A percentile compares a stretch with the other conserved stretches of the same genome.
These are phyloP conservation scores for Dasyurus viverrinus DNA, from an alignment of 2,113 vertebrate genomes.

Conservation along the genomic window DNA sequence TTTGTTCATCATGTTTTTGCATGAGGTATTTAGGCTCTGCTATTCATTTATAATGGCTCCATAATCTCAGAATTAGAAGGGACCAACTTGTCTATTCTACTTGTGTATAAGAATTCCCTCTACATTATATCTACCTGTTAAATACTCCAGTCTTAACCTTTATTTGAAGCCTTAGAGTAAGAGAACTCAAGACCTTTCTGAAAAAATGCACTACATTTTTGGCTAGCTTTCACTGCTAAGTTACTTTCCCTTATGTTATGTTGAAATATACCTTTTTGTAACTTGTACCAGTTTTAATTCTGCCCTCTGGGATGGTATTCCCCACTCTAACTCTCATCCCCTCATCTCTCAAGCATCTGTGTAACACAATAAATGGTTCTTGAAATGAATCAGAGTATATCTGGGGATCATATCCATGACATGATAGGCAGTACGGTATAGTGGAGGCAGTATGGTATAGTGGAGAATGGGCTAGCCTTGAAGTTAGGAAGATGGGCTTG, in stretches of 20 bases:
- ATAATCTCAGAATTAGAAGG: background rate
- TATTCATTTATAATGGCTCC: background rate
- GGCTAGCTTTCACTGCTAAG: background rate
- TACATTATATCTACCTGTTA: background rate
- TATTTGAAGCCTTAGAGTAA: background rate
- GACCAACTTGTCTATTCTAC: background rate
- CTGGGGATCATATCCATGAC: background rate
- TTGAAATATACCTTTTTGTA: background rate
- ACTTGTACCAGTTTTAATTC: background rate
- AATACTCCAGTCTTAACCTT: background rate
- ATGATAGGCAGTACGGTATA: background rate
- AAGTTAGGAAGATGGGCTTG: background rate
- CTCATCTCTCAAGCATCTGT: background rate
- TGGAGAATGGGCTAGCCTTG: background rate
- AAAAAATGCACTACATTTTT: background rate
- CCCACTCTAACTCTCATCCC: too few species aligned
- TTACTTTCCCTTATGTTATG: background rate
- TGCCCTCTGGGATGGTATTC: background rate
- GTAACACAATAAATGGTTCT: background rate
- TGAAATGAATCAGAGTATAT: background rate
- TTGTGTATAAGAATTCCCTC: background rate
- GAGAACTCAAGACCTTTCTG: background rate
- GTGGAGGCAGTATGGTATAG: background rate
- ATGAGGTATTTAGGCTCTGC: background rate
- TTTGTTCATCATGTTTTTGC: background rate